Conservation (phyloP, 2,888 invertebrate genomes). For the Saturnia pavonia region DNA sequence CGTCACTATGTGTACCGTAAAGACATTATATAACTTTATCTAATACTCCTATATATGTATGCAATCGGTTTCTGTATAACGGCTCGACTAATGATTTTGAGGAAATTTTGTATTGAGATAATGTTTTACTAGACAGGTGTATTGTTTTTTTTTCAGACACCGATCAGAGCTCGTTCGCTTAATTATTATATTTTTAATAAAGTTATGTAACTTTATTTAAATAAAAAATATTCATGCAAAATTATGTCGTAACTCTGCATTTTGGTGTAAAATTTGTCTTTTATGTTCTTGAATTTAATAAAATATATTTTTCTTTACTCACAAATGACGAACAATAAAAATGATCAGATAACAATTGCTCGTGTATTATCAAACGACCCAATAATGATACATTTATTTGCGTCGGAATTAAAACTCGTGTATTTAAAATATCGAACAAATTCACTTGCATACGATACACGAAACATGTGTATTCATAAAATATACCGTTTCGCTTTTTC, state of each 20-base stretch:
- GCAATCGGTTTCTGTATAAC: too few species aligned
- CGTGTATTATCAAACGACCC: background rate
- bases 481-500: conserved; percentile 31
- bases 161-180: too few species aligned
- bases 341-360: background rate
- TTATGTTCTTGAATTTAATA: background rate
- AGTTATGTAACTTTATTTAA: background rate
- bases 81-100: too few species aligned
- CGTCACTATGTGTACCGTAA: too few species aligned
- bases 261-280: background rate
- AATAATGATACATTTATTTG: background rate
- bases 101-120: too few species aligned
- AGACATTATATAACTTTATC: too few species aligned
- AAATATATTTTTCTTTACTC: background rate
- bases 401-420: background rate
- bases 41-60: too few species aligned
- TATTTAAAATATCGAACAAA: background rate
- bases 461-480: conserved; percentile 18
- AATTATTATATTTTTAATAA: background rate
- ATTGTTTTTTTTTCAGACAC: too few species aligned
- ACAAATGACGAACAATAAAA: background rate
- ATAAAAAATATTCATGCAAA: background rate
- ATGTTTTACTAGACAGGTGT: too few species aligned
- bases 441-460: background rate
- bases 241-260: background rate